A percentile compares a stretch with the other conserved stretches of the same genome.
Conservation (phyloP, 1,140 invertebrate genomes). For the Neodiprion fabricii region DNA sequence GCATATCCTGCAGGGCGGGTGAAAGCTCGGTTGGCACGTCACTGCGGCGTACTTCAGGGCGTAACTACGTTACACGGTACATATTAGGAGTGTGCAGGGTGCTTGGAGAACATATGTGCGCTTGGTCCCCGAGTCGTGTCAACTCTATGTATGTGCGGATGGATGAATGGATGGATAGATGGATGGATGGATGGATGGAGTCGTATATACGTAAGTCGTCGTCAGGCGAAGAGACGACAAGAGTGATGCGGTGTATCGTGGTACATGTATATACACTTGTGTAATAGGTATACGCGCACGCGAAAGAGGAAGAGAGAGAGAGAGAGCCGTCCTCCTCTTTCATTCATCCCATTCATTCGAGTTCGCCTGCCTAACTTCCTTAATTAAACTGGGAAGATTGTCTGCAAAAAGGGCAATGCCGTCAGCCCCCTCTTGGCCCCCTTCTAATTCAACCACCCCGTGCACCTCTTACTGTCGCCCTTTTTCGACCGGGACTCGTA, state of each 20-base stretch:
- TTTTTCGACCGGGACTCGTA: too few species aligned
- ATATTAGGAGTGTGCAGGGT: not conserved
- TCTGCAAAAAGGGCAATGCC: slow-evolving; percentile 59
- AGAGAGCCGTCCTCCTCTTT: slow-evolving; percentile 51
- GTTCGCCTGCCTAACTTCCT: slow-evolving; percentile 50
- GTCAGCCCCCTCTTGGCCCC: not conserved
- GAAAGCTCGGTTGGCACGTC: too few species aligned
- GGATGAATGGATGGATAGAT: not conserved
- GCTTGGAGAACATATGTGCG: not conserved
- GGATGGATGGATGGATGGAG: slow-evolving; percentile 22
- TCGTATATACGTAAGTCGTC: not conserved
- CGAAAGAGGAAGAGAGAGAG: not conserved
- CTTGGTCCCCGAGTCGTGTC: not conserved
- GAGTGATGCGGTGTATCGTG: slow-evolving; percentile 14
- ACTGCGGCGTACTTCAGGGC: too few species aligned
- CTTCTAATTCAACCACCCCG: too few species aligned
- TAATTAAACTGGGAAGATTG: slow-evolving; percentile 62
- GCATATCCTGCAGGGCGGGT: too few species aligned
- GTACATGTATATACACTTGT: slow-evolving; percentile 28
- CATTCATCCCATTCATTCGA: slow-evolving; percentile 59
- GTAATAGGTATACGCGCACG: slow-evolving; percentile 27
- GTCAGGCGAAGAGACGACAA: not conserved
- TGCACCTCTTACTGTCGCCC: too few species aligned
- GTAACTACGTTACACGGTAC: too few species aligned
- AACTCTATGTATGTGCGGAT: not conserved